A percentile compares a stretch with the other conserved stretches of the same genome.
phyloP scores from a whole-genome alignment of 2,113 vertebrate genomes.

The Lagopus leucura region DNA sequence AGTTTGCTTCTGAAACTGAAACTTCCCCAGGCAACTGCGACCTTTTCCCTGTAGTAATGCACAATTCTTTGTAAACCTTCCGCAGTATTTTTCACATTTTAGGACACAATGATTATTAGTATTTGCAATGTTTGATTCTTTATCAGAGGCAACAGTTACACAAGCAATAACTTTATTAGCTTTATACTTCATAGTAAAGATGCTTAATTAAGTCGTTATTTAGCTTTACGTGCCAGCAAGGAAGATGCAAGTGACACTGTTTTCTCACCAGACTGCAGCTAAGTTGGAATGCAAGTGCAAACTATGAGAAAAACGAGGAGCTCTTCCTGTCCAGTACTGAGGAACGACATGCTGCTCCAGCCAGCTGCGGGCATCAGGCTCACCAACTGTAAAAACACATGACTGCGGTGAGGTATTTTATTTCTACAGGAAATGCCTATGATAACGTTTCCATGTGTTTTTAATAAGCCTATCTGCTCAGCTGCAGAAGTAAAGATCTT shows the following conservation, averaged over 20 bases:
- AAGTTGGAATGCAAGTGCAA: conserved; percentile 95
- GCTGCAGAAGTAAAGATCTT: background rate
- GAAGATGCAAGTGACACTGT: background rate
- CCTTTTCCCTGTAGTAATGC: background rate
- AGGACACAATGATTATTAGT: background rate
- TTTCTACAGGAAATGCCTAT: background rate
- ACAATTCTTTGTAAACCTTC: background rate
- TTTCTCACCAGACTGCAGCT: conserved; percentile 90
- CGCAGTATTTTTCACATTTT: background rate
- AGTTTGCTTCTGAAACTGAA: background rate
- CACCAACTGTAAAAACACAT: conserved; percentile 71
- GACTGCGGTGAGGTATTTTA: background rate
- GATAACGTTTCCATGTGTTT: background rate
- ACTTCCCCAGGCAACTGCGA: background rate
- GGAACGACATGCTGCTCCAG: conserved; percentile 91
- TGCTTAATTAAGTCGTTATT: background rate
- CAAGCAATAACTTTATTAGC: background rate
- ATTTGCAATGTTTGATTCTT: background rate
- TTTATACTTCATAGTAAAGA: background rate
- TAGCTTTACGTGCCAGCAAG: background rate
- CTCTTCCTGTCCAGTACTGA: conserved; percentile 90
- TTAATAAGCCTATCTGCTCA: background rate
- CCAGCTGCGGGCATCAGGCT: conserved; percentile 89
- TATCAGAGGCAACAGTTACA: background rate
- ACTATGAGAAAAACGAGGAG: conserved; percentile 88